These are phyloP conservation scores for Oreochromis grahami DNA, from an alignment of 2,797 vertebrate species.

Conservation along the genomic window DNA sequence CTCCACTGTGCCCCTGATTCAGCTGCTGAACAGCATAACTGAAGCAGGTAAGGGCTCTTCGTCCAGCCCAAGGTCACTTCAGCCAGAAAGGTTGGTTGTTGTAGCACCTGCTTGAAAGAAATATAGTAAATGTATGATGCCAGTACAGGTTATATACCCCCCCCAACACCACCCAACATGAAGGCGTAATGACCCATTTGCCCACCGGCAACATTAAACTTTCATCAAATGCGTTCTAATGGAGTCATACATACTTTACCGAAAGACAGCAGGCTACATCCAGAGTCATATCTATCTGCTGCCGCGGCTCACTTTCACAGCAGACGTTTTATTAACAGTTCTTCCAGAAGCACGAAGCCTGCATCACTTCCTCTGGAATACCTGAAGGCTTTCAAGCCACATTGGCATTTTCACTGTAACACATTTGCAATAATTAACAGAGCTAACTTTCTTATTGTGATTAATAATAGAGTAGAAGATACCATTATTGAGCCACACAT, in stretches of 20 bases:
- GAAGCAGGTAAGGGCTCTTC: not conserved
- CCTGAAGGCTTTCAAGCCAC: conserved; percentile 36
- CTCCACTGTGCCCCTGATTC: not conserved
- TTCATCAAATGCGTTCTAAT: conserved; percentile 57
- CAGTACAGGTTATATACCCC: conserved; percentile 3
- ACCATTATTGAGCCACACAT: conserved; percentile 59
- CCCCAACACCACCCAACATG: conserved; percentile 12
- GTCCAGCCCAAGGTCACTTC: conserved; percentile 27
- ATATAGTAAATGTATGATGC: conserved; percentile 3
- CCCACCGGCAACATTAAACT: conserved; percentile 53
- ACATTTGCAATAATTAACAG: conserved; percentile 69
- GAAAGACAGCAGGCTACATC: conserved; percentile 18
- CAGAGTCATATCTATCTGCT: conserved; percentile 17
- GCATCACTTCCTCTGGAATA: conserved; percentile 32
- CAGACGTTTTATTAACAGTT: conserved; percentile 24
- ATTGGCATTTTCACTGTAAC: conserved; percentile 59
- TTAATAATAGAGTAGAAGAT: conserved; percentile 63
- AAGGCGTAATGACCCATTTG: conserved; percentile 49
- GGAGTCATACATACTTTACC: conserved; percentile 27
- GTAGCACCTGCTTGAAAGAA: not conserved
- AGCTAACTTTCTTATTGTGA: conserved; percentile 65
- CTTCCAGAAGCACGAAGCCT: conserved; percentile 10
- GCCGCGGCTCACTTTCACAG: conserved; percentile 1
- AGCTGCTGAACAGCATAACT: not conserved
- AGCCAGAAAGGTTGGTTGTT: not conserved